Conservation (phyloP, 2,113 vertebrate genomes). For the Grammomys dolichurus region DNA sequence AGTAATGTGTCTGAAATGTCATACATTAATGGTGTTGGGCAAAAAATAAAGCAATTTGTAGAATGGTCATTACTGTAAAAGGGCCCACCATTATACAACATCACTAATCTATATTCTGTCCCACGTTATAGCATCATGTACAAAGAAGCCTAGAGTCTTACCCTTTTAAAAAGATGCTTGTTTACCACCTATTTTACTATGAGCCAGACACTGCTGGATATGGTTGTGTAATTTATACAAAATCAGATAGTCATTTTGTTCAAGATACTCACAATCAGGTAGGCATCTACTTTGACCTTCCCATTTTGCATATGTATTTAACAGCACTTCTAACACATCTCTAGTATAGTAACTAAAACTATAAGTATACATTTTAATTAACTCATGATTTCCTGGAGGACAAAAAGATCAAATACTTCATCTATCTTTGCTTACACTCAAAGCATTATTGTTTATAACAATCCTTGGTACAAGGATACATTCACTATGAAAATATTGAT, state of each 20-base stretch:
- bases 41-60: conserved; percentile 48
- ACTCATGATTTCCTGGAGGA: background rate
- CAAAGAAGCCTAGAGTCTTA: background rate
- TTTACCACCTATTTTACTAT: background rate
- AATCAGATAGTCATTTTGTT: background rate
- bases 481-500: background rate
- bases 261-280: background rate
- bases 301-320: background rate
- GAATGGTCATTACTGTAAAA: background rate
- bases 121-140: background rate
- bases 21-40: background rate
- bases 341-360: background rate
- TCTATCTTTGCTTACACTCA: background rate
- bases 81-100: background rate
- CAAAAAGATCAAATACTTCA: background rate
- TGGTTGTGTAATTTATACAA: background rate
- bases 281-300: background rate
- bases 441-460: background rate
- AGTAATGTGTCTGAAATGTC: conserved; percentile 2
- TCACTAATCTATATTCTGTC: background rate
- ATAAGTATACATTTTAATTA: background rate
- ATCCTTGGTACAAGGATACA: background rate
- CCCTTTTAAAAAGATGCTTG: background rate
- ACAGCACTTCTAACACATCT: background rate
- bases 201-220: background rate